Evolutionary conservation across 2,113 vertebrate species (phyloP), one percentile per base, ranked within the genome.

Genomic region (Cariama cristata): DNA sequence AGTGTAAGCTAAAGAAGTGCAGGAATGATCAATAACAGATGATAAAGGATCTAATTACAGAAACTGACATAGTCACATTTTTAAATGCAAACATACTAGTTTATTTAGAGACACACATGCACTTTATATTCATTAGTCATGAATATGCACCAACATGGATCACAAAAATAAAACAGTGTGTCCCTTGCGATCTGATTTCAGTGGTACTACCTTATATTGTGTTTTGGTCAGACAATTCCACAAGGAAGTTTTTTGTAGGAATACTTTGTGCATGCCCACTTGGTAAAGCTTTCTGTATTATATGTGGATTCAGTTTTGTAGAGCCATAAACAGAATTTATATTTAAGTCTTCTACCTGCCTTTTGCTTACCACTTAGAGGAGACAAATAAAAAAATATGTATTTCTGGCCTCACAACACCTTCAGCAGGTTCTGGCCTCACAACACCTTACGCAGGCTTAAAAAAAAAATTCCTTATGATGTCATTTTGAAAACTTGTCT

Each of bases 11-110:
- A 79, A 88, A 89, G 83, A 93, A 95, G 90, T 79, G 40, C 49
- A 94, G 50, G 47, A 91, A 92, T 52, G 26, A 94, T 95, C 95
- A 92, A 28, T 93, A 96, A 49, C 79, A 96, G 86, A 95, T 58
- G 77, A 45, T 71, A 83, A 91, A 86, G 44, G 72, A 95, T 92
- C 86, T 86, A 92, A 88, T 89, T 91, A 86, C 82, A 96, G 76
- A 94, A 97, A 96, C 68, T 87, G 86, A 87, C 88, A 95, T 66
- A 91, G 35, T 52, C 73, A 91, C 1, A 1, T 89, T 96, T 97
- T 96, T 62, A 86, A 93, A 89, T 45, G 56, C 38, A 95, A 95
- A 77, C 56, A 83, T 47, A 64, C 33, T 56, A 76, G 42, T 94
- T 92, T 93, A 89, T 91, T 95, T 84, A 87, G 80, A 94, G 68